Percentiles rank a stretch among this genome's conserved stretches.
These are phyloP conservation scores for Corella eumyota DNA, from an alignment of 23 tunicate species.

Conservation along the genomic window DNA sequence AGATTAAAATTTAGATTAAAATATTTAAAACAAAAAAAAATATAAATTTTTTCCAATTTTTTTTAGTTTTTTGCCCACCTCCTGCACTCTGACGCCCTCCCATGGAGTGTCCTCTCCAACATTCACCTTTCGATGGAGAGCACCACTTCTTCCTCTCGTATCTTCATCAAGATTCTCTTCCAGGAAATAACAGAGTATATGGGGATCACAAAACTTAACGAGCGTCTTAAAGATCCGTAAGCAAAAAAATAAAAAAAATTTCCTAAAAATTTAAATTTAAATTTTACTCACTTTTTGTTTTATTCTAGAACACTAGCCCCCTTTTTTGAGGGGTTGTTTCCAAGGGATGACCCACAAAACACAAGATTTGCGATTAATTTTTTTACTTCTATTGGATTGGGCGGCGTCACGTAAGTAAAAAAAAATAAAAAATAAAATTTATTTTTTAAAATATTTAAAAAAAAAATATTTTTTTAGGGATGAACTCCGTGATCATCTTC, in stretches of 20 bases:
- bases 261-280: not conserved
- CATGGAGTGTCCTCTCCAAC: slow-evolving; percentile 82
- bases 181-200: slow-evolving; percentile 85
- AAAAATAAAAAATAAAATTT: not conserved
- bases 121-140: slow-evolving; percentile 63
- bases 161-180: slow-evolving; percentile 84
- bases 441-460: not conserved
- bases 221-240: slow-evolving; percentile 76
- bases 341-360: slow-evolving; percentile 75
- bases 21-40: no score
- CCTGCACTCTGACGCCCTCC: slow-evolving; percentile 75
- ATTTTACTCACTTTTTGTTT: not conserved
- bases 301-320: slow-evolving; percentile 67
- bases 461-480: slow-evolving; percentile 20
- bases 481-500: slow-evolving; percentile 74
- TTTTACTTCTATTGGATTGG: slow-evolving; percentile 88
- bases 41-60: not conserved
- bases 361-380: slow-evolving; percentile 96
- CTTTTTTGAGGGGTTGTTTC: slow-evolving; percentile 89
- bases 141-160: slow-evolving; percentile 81
- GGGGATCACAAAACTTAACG: slow-evolving; percentile 71
- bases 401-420: slow-evolving; percentile 74
- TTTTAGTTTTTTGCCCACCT: slow-evolving; percentile 85
- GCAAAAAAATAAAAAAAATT: slow-evolving; percentile 10
- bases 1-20: not conserved